phyloP scores from a whole-genome alignment of 1,140 invertebrate genomes.

The Drosophila sechellia region DNA sequence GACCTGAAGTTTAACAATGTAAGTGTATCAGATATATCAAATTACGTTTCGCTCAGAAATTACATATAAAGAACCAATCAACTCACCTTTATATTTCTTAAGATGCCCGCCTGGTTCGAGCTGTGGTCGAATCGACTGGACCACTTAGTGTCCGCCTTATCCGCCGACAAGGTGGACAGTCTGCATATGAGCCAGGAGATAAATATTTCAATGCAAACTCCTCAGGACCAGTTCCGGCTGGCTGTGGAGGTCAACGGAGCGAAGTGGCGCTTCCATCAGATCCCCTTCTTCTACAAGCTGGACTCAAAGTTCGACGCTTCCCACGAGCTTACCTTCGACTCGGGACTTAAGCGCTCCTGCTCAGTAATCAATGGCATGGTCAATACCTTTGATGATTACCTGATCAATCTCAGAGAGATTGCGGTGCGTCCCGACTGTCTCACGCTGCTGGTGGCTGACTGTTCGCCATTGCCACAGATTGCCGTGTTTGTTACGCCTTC shows the following conservation, averaged over 20 bases:
- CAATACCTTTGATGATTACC: conserved; percentile 81
- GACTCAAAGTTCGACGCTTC: conserved; percentile 83
- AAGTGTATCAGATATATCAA: conserved; percentile 9
- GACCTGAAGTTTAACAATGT: conserved; percentile 80
- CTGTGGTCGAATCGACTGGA: conserved; percentile 78
- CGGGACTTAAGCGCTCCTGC: conserved; percentile 77
- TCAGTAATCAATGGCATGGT: conserved; percentile 80
- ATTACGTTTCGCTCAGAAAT: too few species aligned
- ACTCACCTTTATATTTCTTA: conserved; percentile 14
- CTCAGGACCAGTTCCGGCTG: conserved; percentile 76
- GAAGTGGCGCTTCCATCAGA: conserved; percentile 79
- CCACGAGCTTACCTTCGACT: conserved; percentile 76
- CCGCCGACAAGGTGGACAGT: conserved; percentile 69
- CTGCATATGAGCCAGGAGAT: conserved; percentile 76
- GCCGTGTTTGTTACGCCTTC: conserved; percentile 73
- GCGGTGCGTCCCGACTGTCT: conserved; percentile 54
- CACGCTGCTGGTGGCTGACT: conserved; percentile 76
- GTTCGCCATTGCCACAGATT: conserved; percentile 67
- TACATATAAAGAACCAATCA: too few species aligned
- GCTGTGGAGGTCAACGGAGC: conserved; percentile 77
- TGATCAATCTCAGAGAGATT: conserved; percentile 69
- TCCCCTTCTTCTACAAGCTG: conserved; percentile 77
- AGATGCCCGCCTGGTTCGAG: conserved; percentile 84
- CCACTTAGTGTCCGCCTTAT: conserved; percentile 79
- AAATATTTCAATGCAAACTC: conserved; percentile 71